phyloP scores from a whole-genome alignment of 2,113 vertebrate species.

The Uria lomvia region DNA sequence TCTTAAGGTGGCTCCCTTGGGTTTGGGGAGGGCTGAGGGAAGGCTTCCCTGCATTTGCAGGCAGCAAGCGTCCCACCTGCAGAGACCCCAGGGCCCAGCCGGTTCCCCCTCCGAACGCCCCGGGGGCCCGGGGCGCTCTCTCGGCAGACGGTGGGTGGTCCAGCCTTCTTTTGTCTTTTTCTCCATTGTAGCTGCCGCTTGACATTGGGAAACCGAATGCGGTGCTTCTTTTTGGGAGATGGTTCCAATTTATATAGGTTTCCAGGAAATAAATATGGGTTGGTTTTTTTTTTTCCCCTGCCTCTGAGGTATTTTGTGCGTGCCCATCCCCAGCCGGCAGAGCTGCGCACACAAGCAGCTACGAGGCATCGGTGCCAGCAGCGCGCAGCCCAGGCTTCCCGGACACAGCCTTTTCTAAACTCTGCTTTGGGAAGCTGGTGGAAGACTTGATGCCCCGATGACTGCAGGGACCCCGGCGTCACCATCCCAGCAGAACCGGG shows the following conservation, averaged over 20 bases:
- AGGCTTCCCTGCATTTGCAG: not conserved
- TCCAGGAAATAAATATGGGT: not conserved
- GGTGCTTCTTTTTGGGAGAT: not conserved
- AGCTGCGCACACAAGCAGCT: not conserved
- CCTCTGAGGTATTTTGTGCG: not conserved
- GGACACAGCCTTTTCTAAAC: not conserved
- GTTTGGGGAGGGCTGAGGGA: not conserved
- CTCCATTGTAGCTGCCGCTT: constrained; percentile 7
- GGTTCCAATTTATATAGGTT: constrained; percentile 31
- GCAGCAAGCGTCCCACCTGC: constrained; percentile 30
- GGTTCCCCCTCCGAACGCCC: not conserved
- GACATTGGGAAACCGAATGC: not conserved
- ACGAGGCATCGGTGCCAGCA: accelerated
- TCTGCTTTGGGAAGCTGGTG: not conserved
- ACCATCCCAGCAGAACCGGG: not conserved
- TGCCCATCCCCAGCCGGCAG: not conserved
- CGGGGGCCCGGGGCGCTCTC: not conserved
- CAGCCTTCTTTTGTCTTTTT: not conserved
- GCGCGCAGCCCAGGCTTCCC: not conserved
- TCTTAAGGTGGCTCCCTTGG: constrained; percentile 69
- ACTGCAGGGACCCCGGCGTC: not conserved
- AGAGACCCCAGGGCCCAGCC: not conserved
- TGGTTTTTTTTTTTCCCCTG: not conserved
- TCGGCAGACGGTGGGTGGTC: constrained; percentile 38
- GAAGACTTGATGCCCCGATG: not conserved